phyloP scores from a whole-genome alignment of 2,888 invertebrate species.

The Nasonia oneida region DNA sequence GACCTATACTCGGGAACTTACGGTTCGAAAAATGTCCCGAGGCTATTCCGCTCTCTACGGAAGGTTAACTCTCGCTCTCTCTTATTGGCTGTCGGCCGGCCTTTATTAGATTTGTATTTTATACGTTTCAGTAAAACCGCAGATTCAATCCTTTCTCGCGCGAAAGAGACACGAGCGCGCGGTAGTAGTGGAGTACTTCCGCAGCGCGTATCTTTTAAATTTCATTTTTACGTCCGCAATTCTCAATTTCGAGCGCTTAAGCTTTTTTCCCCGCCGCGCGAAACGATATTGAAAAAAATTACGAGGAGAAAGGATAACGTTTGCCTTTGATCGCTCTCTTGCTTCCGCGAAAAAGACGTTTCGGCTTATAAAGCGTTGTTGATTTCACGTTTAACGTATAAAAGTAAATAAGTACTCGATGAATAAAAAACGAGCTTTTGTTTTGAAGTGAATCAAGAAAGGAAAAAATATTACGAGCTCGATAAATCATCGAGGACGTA shows the following conservation, averaged over 20 bases:
- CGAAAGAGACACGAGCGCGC: not conserved
- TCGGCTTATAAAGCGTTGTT: not conserved
- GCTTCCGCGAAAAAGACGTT: not conserved
- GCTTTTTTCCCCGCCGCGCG: not conserved
- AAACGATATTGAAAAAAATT: conserved; percentile 24
- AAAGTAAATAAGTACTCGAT: not conserved
- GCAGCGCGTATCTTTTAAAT: conserved; percentile 26
- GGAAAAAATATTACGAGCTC: not conserved
- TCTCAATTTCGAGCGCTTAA: conserved; percentile 31
- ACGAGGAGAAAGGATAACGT: not conserved
- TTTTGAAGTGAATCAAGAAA: not conserved
- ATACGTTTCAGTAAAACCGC: conserved; percentile 56
- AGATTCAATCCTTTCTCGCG: conserved; percentile 38
- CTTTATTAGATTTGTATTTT: conserved; percentile 60
- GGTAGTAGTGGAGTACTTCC: not conserved
- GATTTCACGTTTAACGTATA: not conserved
- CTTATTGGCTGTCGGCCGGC: conserved; percentile 52
- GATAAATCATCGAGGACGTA: not conserved
- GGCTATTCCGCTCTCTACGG: conserved; percentile 10
- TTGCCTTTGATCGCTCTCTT: not conserved
- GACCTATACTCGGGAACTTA: conserved; percentile 34
- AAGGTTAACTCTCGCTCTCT: conserved; percentile 32
- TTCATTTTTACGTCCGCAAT: conserved; percentile 34
- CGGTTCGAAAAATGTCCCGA: conserved; percentile 51
- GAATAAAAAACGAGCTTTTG: not conserved